Conservation (phyloP, 2,888 invertebrate genomes). For the Allacma fusca region DNA sequence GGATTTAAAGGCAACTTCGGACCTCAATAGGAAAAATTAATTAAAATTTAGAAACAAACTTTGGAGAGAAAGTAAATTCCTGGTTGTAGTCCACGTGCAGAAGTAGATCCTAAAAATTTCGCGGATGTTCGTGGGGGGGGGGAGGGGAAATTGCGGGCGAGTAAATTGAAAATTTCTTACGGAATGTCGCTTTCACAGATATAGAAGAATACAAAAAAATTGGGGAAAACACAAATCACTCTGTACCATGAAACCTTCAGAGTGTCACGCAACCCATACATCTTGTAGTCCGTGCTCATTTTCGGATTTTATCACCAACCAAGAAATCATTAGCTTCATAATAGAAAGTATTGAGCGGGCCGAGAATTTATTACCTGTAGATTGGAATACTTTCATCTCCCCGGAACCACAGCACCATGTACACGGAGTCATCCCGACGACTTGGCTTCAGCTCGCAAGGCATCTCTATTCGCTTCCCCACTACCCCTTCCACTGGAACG, state of each 20-base stretch:
- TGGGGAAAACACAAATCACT: not conserved
- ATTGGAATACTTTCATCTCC: conserved; percentile 61
- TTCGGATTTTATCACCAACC: conserved; percentile 20
- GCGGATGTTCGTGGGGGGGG: too few relatives aligned
- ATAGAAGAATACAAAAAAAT: not conserved
- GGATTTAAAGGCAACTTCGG: too few relatives aligned
- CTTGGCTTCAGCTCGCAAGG: conserved; percentile 86
- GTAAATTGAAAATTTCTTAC: too few relatives aligned
- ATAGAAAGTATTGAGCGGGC: conserved; percentile 27
- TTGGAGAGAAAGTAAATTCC: too few relatives aligned
- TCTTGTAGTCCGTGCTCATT: not conserved
- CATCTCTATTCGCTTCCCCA: conserved; percentile 75
- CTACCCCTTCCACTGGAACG: conserved; percentile 47
- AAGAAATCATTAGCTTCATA: conserved; percentile 31
- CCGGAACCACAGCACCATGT: conserved; percentile 86
- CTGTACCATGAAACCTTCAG: conserved; percentile 5
- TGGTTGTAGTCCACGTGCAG: too few relatives aligned
- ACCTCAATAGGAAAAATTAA: too few relatives aligned
- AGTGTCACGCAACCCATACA: conserved; percentile 3
- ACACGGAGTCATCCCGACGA: conserved; percentile 80
- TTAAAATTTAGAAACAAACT: too few relatives aligned
- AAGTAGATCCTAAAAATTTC: too few relatives aligned
- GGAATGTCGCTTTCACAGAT: too few relatives aligned
- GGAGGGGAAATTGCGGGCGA: too few relatives aligned
- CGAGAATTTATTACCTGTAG: conserved; percentile 59